phyloP scores from a whole-genome alignment of 2,797 vertebrate species.

The Carapus acus region DNA sequence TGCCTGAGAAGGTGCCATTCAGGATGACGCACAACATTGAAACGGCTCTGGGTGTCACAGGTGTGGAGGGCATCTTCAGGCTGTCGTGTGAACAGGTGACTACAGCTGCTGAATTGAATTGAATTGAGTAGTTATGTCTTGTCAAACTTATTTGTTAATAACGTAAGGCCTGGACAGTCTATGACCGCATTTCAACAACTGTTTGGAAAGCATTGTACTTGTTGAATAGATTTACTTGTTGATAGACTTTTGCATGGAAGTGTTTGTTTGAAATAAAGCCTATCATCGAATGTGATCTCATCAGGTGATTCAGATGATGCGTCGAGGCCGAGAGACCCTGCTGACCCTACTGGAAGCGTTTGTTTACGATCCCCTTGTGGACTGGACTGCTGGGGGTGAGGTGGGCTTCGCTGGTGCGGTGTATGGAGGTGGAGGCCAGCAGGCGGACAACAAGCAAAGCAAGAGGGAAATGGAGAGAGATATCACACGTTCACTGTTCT shows the following conservation, averaged over 20 bases:
- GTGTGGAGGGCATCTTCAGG: constrained; percentile 96
- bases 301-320: constrained; percentile 98
- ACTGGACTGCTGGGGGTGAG: constrained; percentile 98
- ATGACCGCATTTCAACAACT: too few relatives aligned
- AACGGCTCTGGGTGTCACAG: constrained; percentile 91
- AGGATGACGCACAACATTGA: constrained; percentile 99
- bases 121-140: too few relatives aligned
- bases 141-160: too few relatives aligned
- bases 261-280: neutral
- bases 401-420: constrained; percentile 96
- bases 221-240: too few relatives aligned
- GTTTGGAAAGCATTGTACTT: too few relatives aligned
- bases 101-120: neutral
- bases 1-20: constrained; percentile 98
- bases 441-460: constrained; percentile 95
- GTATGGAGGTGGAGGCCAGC: constrained; percentile 95
- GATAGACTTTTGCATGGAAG: too few relatives aligned
- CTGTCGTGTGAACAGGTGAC: constrained; percentile 95
- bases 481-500: constrained; percentile 97
- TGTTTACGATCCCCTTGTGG: constrained; percentile 96
- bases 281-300: constrained; percentile 1
- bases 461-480: constrained; percentile 98
- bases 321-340: constrained; percentile 91
- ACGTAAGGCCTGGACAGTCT: too few relatives aligned
- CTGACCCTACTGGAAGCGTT: constrained; percentile 94